Base-by-base conservation (phyloP, 2,888 invertebrate species). In the Heliconius erato region DNA sequence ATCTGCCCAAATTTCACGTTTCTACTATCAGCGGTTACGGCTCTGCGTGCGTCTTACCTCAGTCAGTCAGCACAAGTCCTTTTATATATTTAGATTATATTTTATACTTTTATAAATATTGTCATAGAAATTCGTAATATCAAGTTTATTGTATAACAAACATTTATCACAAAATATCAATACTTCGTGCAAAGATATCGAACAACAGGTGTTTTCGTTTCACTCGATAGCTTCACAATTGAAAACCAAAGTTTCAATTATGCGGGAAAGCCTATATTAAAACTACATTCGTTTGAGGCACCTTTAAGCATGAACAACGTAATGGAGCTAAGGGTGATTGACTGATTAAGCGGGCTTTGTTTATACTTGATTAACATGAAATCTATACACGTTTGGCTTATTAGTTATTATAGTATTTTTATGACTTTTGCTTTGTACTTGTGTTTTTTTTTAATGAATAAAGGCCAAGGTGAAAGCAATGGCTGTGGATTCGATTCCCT, bases 241-340 rank as follows among this genome's bases (percentile, higher is more conserved):
- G 23, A 67, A 67, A 54, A 74, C 44, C 49, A 79, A 81, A 82
- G 79, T 79, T 82, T 74, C 79, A 82, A 82, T 82, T 82, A 81
- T 78, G 68, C 54, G 74, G 49, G 65, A 71, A 79, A 74, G 79
- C 67, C 72, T 79, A 79, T 74, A 74, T 79, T 74, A 32, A 79
- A 74, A 74, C 54, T 82, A 82, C 79, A 59, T 79, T 79, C 68
- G 59, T 49, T 40, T 67, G 35, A 65, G 54, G 71, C 49, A 44
- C 83, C 84, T 85, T 87, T 87, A 88, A 89, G 87, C 87, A 85
- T 82, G 87, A 81, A 81, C 28, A 76, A 49, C 67, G 54, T 59
- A 76, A 59, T 59, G 69, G 49, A 68, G n/a, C 35, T 44, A 68
- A 69, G 44, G 63, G 54, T 54, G 54, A 54, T 68, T 59, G 63